phyloP scores from a whole-genome alignment of 2,888 invertebrate species.

The Escarpia spicata region DNA sequence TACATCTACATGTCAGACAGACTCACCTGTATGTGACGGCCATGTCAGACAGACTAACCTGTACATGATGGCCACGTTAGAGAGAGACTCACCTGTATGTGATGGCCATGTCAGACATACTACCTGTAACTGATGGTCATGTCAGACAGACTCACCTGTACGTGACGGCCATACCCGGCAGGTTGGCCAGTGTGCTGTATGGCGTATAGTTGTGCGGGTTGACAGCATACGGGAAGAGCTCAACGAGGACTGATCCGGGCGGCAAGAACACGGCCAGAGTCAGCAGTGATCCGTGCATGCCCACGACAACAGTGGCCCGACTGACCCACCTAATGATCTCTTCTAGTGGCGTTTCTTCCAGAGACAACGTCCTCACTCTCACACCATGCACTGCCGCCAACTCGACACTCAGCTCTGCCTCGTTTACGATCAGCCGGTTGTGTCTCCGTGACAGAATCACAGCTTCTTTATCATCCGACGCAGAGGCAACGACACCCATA shows the following conservation, averaged over 20 bases:
- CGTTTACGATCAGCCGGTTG: conserved; percentile 67
- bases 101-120: neutral
- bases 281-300: conserved; percentile 68
- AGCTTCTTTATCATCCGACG: conserved; percentile 23
- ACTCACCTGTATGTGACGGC: too few species aligned
- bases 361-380: conserved; percentile 52
- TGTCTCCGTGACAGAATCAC: conserved; percentile 61
- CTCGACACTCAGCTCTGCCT: conserved; percentile 60
- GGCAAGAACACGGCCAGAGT: conserved; percentile 65
- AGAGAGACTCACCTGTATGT: conserved; percentile 37
- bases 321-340: conserved; percentile 54
- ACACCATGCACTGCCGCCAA: conserved; percentile 48
- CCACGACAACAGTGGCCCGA: conserved; percentile 57
- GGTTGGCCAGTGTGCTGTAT: conserved; percentile 63
- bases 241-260: conserved; percentile 63
- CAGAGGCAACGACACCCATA: neutral
- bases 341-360: conserved; percentile 52
- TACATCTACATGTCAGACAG: too few species aligned
- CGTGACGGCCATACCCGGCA: conserved; percentile 57
- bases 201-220: conserved; percentile 66
- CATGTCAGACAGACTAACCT: conserved; percentile 5
- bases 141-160: conserved; percentile 50
- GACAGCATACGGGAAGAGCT: conserved; percentile 69
- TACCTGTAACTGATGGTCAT: conserved; percentile 51
- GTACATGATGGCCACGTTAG: conserved; percentile 62